phyloP scores from a whole-genome alignment of 2,888 invertebrate species.

The Nymphalis c-album region DNA sequence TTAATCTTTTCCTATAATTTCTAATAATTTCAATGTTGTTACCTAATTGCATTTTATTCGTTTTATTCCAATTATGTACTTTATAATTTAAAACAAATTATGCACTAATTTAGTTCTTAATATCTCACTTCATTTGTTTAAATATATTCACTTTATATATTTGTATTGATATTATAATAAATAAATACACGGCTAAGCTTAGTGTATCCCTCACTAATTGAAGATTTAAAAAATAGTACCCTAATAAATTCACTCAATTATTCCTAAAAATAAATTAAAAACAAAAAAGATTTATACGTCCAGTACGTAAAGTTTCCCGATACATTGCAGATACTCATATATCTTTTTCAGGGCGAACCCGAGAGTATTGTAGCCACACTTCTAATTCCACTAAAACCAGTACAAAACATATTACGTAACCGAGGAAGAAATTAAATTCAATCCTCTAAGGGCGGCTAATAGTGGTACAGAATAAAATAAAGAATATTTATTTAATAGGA shows the following conservation, averaged over 20 bases:
- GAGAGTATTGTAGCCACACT: conserved; percentile 31
- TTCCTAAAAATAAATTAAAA: neutral
- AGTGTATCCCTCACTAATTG: no score
- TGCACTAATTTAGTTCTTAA: no score
- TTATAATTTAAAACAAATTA: no score
- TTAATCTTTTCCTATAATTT: no score
- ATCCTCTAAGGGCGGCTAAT: conserved; percentile 28
- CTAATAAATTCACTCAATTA: neutral
- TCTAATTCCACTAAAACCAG: conserved; percentile 31
- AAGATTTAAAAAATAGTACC: neutral
- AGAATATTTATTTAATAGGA: no score
- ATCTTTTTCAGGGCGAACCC: conserved; percentile 16
- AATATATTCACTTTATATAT: no score
- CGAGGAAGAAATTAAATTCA: conserved; percentile 31
- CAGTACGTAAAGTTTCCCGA: conserved; percentile 3
- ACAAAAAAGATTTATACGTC: neutral
- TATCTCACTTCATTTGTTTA: no score
- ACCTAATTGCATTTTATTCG: no score
- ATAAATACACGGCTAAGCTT: no score
- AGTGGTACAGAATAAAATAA: conserved; percentile 1
- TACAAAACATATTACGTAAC: conserved; percentile 46
- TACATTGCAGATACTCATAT: conserved; percentile 5
- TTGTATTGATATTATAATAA: no score
- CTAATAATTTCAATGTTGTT: no score
- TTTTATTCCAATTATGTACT: no score